Conservation (phyloP, 2,888 invertebrate species). For the Acronicta alni region DNA sequence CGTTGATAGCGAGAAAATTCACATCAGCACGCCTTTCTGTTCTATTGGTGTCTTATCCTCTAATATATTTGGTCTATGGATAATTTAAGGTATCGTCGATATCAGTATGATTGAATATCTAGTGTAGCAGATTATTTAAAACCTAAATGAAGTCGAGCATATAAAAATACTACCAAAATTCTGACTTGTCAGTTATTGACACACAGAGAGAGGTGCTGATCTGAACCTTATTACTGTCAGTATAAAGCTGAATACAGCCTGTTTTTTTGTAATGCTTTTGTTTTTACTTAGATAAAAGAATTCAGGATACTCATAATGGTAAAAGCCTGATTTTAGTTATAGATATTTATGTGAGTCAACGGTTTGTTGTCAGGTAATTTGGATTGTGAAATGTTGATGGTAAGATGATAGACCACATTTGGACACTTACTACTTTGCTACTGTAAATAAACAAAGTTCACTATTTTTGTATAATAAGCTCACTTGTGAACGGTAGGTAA, state of each 20-base stretch:
- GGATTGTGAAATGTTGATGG: conserved; percentile 17
- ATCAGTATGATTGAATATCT: background rate
- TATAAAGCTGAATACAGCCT: conserved; percentile 13
- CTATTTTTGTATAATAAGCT: conserved; percentile 50
- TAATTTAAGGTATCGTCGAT: background rate
- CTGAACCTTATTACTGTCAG: conserved; percentile 12
- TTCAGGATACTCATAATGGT: conserved; percentile 26
- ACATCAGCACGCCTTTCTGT: background rate
- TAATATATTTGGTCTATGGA: background rate
- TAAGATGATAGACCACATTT: conserved; percentile 22
- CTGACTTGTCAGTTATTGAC: no score
- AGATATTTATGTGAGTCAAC: conserved; percentile 15
- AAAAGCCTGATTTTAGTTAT: conserved; percentile 1
- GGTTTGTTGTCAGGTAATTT: conserved; percentile 21
- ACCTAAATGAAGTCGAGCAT: no score
- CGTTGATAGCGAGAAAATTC: background rate
- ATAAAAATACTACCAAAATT: no score
- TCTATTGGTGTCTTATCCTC: background rate
- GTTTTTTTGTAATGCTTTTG: background rate
- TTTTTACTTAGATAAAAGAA: conserved; percentile 4
- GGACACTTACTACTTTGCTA: conserved; percentile 15
- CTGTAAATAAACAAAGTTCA: conserved; percentile 49
- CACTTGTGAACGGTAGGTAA: conserved; percentile 28
- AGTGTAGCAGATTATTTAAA: no score
- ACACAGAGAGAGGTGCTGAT: conserved; percentile 4